These are phyloP conservation scores for Baronia brevicornis DNA, from an alignment of 2,888 invertebrate species.

Conservation along the genomic window DNA sequence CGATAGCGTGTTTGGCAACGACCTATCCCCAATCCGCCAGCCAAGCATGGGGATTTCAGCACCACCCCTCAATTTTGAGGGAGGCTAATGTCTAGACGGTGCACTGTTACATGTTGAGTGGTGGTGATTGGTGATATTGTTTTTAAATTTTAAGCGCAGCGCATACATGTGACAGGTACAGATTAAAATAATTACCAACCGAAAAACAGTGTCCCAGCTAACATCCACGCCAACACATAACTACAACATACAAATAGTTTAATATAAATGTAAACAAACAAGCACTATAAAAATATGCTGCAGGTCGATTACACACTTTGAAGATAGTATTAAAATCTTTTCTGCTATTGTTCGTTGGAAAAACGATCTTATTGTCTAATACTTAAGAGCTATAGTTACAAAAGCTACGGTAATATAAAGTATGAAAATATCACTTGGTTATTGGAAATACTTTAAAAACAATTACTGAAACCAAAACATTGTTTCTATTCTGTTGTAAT, in stretches of 20 bases:
- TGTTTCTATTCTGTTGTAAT: too few species aligned
- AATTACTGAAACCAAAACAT: constrained; percentile 18
- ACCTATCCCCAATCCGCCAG: too few species aligned
- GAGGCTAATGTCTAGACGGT: too few species aligned
- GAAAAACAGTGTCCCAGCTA: constrained; percentile 25
- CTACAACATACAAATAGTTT: constrained; percentile 20
- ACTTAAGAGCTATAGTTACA: constrained; percentile 44
- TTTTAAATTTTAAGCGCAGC: constrained; percentile 3
- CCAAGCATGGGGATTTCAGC: too few species aligned
- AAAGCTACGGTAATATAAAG: constrained; percentile 41
- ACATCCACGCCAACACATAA: constrained; percentile 23
- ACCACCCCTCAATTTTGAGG: too few species aligned
- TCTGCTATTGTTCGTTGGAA: constrained; percentile 55
- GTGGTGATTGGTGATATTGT: constrained; percentile 9
- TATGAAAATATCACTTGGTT: constrained; percentile 63
- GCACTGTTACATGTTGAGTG: too few species aligned
- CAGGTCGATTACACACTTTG: constrained; percentile 26
- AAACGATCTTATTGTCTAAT: constrained; percentile 39
- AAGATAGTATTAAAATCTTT: constrained; percentile 27
- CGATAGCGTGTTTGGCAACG: too few species aligned
- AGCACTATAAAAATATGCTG: constrained; percentile 24
- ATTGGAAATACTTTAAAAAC: constrained; percentile 45
- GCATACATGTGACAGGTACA: background rate
- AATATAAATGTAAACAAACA: constrained; percentile 33
- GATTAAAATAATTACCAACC: constrained; percentile 2